These are phyloP conservation scores for Mixornis gularis DNA, from an alignment of 2,113 vertebrate species.

Conservation along the genomic window DNA sequence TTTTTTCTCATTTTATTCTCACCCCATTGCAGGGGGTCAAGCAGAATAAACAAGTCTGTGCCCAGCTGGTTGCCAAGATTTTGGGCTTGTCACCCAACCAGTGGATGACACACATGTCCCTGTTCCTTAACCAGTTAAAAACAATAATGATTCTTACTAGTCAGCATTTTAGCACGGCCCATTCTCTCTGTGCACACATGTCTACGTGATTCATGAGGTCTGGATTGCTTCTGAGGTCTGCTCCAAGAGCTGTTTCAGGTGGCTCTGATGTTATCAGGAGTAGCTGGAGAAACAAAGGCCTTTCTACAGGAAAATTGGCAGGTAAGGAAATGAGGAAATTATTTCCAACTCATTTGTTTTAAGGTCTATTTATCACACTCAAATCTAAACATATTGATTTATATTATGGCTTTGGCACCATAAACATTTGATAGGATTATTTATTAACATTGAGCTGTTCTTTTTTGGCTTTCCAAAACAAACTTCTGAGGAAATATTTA, in stretches of 20 bases:
- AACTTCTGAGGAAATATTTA: background rate
- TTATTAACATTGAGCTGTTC: background rate
- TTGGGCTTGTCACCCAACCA: background rate
- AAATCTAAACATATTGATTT: slow-evolving; percentile 31
- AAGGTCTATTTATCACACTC: slow-evolving; percentile 6
- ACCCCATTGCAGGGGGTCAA: background rate
- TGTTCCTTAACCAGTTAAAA: background rate
- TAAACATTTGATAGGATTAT: slow-evolving; percentile 42
- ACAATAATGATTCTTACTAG: background rate
- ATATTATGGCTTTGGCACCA: slow-evolving; percentile 27
- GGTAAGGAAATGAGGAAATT: slow-evolving; percentile 22
- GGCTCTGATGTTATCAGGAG: slow-evolving; percentile 20
- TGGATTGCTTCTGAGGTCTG: background rate
- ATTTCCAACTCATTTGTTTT: slow-evolving; percentile 18
- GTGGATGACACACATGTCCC: background rate
- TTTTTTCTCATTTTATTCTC: background rate
- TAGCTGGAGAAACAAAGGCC: slow-evolving; percentile 3
- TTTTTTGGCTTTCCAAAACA: slow-evolving; percentile 34
- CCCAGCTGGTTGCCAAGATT: background rate
- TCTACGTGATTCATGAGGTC: background rate
- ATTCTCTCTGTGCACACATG: background rate
- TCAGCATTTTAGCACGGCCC: background rate
- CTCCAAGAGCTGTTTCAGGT: slow-evolving; percentile 11
- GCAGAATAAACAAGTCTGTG: background rate
- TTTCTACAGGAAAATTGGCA: slow-evolving; percentile 27